Evolutionary conservation across 1,140 invertebrate genomes (phyloP), one percentile per base, ranked within the genome.

Genomic region (Helicorthomorpha holstii): DNA sequence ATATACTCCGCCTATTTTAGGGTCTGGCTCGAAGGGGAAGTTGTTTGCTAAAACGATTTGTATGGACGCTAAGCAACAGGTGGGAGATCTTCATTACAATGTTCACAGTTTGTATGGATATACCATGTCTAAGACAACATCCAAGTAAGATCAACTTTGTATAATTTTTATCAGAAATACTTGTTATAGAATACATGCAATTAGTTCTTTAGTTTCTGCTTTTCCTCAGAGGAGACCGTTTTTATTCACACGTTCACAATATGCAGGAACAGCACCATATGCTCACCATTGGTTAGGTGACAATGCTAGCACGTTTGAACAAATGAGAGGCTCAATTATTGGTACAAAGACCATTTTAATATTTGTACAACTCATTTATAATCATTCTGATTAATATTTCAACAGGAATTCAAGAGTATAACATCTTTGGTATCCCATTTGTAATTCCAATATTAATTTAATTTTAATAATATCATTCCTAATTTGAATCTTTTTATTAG

Each of bases 251-350:
- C 59, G 74, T 27, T 74, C 75, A 16, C 75, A 73, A 1, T 78
- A 69, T 61, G 54, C 70, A 3, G 70, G 75, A 29, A 64, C 65
- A 50, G 77, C 77, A 23, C 58, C 66, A 44, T 76, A 68, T 60
- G 67, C 64, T 48, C 69, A 67, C 27, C 76, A 79, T 54, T 80
- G 77, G 76, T 60, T 67, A 7, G 74, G 73, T 19, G 74, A 75
- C 57, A 73, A 76, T 58, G 60, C 51, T 1, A 67, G 68, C 3
- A 56, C 59, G 10, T 77, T 73, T 74, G 56, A 60, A 4, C 65
- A 75, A 55, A 54, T 77, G 49, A 57, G 59, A 38, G 62, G 58
- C 34, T 68, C 71, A 14, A 67, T 77, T 24, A 66, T 72, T 60
- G 54, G 60, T 24, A 65, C 61, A 42, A 54, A 42, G 14, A 16